Conservation (phyloP, 2,797 vertebrate species). For the Podargus strigoides region DNA sequence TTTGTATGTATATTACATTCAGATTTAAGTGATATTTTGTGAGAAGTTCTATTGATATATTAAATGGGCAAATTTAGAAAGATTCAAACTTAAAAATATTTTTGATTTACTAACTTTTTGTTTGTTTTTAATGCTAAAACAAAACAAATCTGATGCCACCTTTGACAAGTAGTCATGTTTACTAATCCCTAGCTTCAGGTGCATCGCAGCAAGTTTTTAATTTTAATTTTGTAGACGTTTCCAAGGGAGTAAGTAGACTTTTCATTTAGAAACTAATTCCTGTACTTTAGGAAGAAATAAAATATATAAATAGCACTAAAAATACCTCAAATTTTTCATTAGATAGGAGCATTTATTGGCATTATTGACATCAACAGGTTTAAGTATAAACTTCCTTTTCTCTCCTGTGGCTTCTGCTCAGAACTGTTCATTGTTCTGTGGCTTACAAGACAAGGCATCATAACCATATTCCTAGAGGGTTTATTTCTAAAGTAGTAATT, state of each 20-base stretch:
- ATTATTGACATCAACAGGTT: constrained; percentile 61
- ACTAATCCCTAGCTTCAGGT: constrained; percentile 61
- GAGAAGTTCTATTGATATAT: constrained; percentile 70
- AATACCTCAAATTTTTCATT: constrained; percentile 81
- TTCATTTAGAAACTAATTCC: constrained; percentile 71
- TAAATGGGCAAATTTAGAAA: constrained; percentile 68
- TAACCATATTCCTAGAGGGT: constrained; percentile 50
- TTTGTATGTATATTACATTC: constrained; percentile 64
- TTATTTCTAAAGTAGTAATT: constrained; percentile 55
- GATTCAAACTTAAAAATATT: constrained; percentile 62
- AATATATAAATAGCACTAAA: constrained; percentile 80
- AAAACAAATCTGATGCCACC: constrained; percentile 68
- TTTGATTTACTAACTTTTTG: constrained; percentile 52
- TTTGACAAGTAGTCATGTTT: constrained; percentile 55
- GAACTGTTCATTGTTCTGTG: constrained; percentile 32
- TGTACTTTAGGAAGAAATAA: constrained; percentile 76
- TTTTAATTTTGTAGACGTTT: constrained; percentile 67
- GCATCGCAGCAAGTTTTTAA: constrained; percentile 50
- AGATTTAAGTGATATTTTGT: constrained; percentile 69
- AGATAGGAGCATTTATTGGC: constrained; percentile 69
- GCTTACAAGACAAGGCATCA: constrained; percentile 34
- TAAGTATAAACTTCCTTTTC: constrained; percentile 60
- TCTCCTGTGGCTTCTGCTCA: constrained; percentile 59
- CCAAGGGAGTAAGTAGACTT: constrained; percentile 69
- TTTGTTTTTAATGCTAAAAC: constrained; percentile 49